Percentiles rank a stretch among this genome's conserved stretches.
Evolutionary conservation across 2,113 vertebrate species (phyloP).

Genomic region (Cochlearius cochlearius): DNA sequence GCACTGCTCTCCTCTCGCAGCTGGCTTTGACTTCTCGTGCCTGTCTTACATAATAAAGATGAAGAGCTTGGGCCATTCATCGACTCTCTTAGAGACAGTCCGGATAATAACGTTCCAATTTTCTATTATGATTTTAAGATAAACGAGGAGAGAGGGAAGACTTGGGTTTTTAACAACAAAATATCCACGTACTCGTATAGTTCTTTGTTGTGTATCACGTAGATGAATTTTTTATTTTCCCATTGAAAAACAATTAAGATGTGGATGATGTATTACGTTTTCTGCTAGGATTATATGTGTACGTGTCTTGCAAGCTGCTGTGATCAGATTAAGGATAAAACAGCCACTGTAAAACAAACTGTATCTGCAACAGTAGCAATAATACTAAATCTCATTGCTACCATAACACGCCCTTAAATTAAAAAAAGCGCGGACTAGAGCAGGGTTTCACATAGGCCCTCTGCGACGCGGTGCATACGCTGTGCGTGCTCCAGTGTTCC

Average conservation of each 20-base stretch:
- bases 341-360: not conserved
- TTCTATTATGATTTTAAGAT: not conserved
- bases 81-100: not conserved
- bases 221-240: not conserved
- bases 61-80: not conserved
- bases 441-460: not conserved
- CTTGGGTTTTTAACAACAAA: not conserved
- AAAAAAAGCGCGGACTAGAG: rapidly evolving
- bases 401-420: not conserved
- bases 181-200: rapidly evolving
- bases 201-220: not conserved
- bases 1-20: not conserved
- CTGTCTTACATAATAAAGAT: rapidly evolving
- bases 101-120: not conserved
- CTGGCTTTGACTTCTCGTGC: not conserved
- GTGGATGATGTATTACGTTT: not conserved
- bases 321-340: not conserved
- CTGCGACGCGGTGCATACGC: not conserved
- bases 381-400: not conserved
- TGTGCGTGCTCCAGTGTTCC: not conserved
- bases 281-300: not conserved
- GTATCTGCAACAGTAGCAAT: not conserved
- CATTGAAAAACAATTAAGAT: not conserved
- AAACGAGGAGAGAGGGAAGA: not conserved
- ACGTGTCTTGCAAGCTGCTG: not conserved